These are phyloP conservation scores for Tarsius wallacei DNA, from an alignment of 2,797 vertebrate species.

Conservation along the genomic window DNA sequence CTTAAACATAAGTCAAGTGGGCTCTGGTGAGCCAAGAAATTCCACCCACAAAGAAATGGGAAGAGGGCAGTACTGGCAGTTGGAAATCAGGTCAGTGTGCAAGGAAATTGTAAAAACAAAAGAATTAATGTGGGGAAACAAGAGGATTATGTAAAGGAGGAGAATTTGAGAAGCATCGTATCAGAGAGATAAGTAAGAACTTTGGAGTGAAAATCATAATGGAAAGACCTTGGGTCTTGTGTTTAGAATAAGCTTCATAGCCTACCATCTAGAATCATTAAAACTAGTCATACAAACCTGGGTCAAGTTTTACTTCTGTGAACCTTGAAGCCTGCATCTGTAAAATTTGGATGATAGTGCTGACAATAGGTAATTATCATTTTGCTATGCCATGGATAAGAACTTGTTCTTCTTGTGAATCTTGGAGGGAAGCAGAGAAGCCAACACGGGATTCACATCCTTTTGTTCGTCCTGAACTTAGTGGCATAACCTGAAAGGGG, in stretches of 20 bases:
- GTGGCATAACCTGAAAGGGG: not conserved
- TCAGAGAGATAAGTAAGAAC: not conserved
- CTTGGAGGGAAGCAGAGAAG: not conserved
- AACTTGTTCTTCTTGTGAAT: not conserved
- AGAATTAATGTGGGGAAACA: not conserved
- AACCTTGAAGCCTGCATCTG: not conserved
- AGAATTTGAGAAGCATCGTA: not conserved
- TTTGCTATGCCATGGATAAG: not conserved
- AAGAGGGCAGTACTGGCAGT: not conserved
- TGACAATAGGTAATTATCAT: not conserved
- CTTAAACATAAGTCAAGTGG: not conserved
- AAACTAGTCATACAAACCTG: not conserved
- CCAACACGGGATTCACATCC: not conserved
- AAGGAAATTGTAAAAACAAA: not conserved
- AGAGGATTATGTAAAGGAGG: not conserved
- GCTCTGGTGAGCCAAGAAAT: not conserved
- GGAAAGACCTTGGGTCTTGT: not conserved
- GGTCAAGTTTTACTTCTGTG: not conserved
- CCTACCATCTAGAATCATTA: not conserved
- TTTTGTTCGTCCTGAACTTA: not conserved
- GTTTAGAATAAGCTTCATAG: not conserved
- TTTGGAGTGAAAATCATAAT: not conserved
- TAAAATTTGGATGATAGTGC: not conserved
- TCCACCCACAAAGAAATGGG: not conserved
- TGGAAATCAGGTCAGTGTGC: not conserved